Evolutionary conservation across 1,140 invertebrate genomes (phyloP).

Genomic region (Ceratitis capitata): DNA sequence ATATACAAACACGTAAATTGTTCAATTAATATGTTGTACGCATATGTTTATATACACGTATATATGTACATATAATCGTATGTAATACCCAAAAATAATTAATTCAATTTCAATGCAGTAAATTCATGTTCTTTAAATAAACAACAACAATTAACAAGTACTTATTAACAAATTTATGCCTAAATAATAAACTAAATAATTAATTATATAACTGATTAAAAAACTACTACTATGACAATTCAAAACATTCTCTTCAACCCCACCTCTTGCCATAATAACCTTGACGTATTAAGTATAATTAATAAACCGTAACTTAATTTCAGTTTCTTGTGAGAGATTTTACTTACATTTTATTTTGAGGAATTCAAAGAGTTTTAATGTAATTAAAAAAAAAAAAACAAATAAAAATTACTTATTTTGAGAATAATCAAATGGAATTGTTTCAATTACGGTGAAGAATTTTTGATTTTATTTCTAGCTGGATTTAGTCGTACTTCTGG

Average conservation of each 20-base stretch:
- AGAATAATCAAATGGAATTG: not conserved
- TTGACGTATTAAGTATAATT: not conserved
- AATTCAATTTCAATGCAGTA: not conserved
- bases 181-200: not conserved
- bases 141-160: not conserved
- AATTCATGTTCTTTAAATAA: not conserved
- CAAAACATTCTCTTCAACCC: not conserved
- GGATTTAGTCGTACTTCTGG: too few relatives aligned
- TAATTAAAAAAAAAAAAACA: not conserved
- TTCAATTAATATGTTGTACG: not conserved
- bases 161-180: not conserved
- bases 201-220: not conserved
- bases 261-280: not conserved
- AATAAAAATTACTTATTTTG: not conserved
- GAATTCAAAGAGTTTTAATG: slow-evolving; percentile 25
- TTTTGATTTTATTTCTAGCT: too few relatives aligned
- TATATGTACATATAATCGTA: not conserved
- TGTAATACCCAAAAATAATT: not conserved
- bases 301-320: not conserved
- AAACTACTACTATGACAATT: not conserved
- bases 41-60: not conserved
- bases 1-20: not conserved
- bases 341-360: not conserved
- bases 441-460: not conserved
- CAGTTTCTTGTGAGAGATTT: not conserved